Evolutionary conservation across 2,113 vertebrate genomes (phyloP).

Genomic region (Tenebrosternarchus preto): DNA sequence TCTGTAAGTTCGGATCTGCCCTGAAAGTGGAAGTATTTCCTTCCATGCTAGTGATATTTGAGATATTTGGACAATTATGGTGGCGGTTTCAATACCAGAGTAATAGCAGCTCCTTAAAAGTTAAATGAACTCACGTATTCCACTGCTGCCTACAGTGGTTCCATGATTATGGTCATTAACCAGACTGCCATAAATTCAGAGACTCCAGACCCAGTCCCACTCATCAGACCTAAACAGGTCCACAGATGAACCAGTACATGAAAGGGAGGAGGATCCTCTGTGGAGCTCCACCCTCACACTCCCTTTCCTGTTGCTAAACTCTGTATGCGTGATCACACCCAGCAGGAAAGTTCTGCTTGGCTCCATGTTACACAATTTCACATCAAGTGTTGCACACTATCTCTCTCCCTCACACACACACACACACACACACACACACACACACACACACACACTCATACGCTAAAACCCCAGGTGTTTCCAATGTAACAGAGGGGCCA

Average conservation of each 20-base stretch:
- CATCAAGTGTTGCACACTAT: neutral
- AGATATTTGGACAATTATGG: constrained; percentile 18
- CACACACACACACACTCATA: constrained; percentile 4
- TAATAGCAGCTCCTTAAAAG: constrained; percentile 34
- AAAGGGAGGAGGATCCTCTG: constrained; percentile 3
- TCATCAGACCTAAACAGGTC: constrained; percentile 18
- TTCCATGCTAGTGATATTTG: constrained; percentile 20
- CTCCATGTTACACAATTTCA: constrained; percentile 11
- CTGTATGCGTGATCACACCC: constrained; percentile 62
- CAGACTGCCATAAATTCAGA: constrained; percentile 23
- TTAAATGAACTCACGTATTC: constrained; percentile 45
- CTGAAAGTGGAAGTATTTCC: constrained; percentile 10
- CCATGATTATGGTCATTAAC: constrained; percentile 44
- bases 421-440: constrained; percentile 11
- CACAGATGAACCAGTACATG: neutral
- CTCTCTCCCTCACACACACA: constrained; percentile 10
- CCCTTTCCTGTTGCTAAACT: constrained; percentile 48
- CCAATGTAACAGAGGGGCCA: constrained; percentile 66
- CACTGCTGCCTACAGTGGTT: constrained; percentile 18
- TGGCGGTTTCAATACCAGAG: constrained; percentile 31
- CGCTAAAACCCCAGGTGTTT: constrained; percentile 65
- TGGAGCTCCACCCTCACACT: neutral
- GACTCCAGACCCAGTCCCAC: constrained; percentile 26
- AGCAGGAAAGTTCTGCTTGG: constrained; percentile 38
- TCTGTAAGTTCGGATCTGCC: neutral